phyloP scores from a whole-genome alignment of 1,140 invertebrate genomes.

The Apolygus lucorum region DNA sequence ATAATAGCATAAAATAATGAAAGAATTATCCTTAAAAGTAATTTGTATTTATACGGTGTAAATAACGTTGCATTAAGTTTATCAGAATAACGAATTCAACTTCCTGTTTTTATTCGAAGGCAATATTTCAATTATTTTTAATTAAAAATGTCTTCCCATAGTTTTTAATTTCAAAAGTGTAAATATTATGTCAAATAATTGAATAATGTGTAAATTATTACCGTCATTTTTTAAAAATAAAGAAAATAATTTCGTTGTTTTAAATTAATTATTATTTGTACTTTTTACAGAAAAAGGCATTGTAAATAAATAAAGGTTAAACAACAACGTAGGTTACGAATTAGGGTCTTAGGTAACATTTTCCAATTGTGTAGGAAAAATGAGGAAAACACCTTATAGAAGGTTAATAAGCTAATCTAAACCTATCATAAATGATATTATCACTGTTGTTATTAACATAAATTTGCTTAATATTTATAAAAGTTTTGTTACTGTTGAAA shows the following conservation, averaged over 20 bases:
- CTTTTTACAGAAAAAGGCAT: constrained; percentile 1
- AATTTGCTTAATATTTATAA: background rate
- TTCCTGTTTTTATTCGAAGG: constrained; percentile 10
- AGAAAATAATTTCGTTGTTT: background rate
- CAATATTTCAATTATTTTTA: constrained; percentile 15
- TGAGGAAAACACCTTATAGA: background rate
- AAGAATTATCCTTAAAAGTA: background rate
- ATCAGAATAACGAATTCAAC: constrained; percentile 4
- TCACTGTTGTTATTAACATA: constrained; percentile 4
- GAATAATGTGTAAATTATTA: background rate
- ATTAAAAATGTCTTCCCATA: constrained; percentile 14
- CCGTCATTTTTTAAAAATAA: background rate
- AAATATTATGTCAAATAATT: constrained; percentile 8
- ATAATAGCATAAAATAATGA: background rate
- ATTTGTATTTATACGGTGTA: background rate
- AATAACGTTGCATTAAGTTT: background rate
- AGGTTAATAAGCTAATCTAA: constrained; percentile 9
- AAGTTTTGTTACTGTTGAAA: constrained; percentile 7
- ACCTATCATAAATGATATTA: constrained; percentile 14
- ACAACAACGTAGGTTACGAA: constrained; percentile 9
- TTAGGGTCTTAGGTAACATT: constrained; percentile 3
- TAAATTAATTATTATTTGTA: background rate
- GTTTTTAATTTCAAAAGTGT: constrained; percentile 6
- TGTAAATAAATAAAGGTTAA: constrained; percentile 3
- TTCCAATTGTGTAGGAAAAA: constrained; percentile 10